phyloP scores from a whole-genome alignment of 2,888 invertebrate species.

The Euclidia mi region DNA sequence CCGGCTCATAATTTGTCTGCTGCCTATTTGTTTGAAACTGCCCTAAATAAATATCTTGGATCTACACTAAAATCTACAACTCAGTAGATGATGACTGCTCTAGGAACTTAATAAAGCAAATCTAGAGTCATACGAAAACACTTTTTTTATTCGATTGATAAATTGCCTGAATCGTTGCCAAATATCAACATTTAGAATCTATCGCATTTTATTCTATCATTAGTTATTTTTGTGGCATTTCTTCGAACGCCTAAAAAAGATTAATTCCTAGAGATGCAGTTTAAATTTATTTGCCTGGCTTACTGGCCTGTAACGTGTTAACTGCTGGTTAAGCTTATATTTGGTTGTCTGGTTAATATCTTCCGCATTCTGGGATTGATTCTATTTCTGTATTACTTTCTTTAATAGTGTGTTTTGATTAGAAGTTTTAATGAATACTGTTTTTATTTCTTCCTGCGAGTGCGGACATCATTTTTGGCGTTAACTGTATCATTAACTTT shows the following conservation, averaged over 20 bases:
- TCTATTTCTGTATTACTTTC: constrained; percentile 78
- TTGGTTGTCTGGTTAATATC: constrained; percentile 75
- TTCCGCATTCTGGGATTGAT: constrained; percentile 81
- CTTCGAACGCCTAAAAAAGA: constrained; percentile 45
- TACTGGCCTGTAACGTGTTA: constrained; percentile 61
- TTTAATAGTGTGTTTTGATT: constrained; percentile 68
- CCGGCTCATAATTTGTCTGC: too few species aligned
- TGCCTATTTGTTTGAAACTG: too few species aligned
- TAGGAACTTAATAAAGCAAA: too few species aligned
- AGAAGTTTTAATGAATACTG: constrained; percentile 61
- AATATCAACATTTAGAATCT: too few species aligned
- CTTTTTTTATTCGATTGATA: too few species aligned
- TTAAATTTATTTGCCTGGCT: constrained; percentile 42
- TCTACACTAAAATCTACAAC: too few species aligned
- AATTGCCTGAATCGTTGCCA: too few species aligned
- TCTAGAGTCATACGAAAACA: too few species aligned
- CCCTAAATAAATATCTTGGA: too few species aligned
- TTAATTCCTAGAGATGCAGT: constrained; percentile 34
- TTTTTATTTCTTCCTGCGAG: constrained; percentile 70
- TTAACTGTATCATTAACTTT: constrained; percentile 52
- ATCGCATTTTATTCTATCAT: too few species aligned
- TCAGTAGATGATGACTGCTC: too few species aligned
- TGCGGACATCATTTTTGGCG: constrained; percentile 47
- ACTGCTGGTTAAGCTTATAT: constrained; percentile 52
- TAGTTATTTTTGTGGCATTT: constrained; percentile 48